A percentile compares a stretch with the other conserved stretches of the same genome.
phyloP scores from a whole-genome alignment of 1,140 invertebrate species.

The Papilio aristodemus region DNA sequence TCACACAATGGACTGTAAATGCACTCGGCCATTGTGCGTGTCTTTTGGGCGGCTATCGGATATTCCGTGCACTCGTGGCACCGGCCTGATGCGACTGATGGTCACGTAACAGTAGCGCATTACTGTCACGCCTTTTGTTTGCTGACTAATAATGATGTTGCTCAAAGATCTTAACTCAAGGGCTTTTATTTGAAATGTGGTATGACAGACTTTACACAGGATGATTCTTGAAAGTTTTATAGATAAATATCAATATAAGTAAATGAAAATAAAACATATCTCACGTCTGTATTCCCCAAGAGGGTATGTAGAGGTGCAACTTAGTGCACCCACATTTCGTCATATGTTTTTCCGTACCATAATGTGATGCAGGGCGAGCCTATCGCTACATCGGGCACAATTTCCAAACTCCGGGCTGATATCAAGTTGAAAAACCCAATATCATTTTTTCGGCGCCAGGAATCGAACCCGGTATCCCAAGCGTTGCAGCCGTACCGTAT shows the following conservation, averaged over 20 bases:
- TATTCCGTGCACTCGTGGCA: slow-evolving; percentile 46
- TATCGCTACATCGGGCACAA: too few species aligned
- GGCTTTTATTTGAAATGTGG: not conserved
- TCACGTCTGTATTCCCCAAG: too few species aligned
- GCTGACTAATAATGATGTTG: slow-evolving; percentile 24
- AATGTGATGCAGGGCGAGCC: too few species aligned
- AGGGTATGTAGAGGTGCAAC: too few species aligned
- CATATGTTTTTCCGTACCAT: too few species aligned
- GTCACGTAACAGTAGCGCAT: slow-evolving; percentile 27
- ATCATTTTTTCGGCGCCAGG: too few species aligned
- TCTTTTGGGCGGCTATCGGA: slow-evolving; percentile 44
- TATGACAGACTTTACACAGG: not conserved
- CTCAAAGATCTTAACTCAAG: slow-evolving; percentile 24
- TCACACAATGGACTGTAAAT: slow-evolving; percentile 62
- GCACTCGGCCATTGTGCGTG: slow-evolving; percentile 54
- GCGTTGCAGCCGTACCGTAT: too few species aligned
- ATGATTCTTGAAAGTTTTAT: not conserved
- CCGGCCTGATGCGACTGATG: slow-evolving; percentile 10
- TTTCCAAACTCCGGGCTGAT: too few species aligned
- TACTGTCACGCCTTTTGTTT: slow-evolving; percentile 30
- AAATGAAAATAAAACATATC: too few species aligned
- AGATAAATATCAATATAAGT: not conserved
- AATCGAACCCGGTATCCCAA: too few species aligned
- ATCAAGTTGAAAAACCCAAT: too few species aligned
- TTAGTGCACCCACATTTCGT: too few species aligned